These are phyloP conservation scores for Ephydatia muelleri DNA, from an alignment of 37 sponge, comb jelly and placozoan species.

Conservation along the genomic window DNA sequence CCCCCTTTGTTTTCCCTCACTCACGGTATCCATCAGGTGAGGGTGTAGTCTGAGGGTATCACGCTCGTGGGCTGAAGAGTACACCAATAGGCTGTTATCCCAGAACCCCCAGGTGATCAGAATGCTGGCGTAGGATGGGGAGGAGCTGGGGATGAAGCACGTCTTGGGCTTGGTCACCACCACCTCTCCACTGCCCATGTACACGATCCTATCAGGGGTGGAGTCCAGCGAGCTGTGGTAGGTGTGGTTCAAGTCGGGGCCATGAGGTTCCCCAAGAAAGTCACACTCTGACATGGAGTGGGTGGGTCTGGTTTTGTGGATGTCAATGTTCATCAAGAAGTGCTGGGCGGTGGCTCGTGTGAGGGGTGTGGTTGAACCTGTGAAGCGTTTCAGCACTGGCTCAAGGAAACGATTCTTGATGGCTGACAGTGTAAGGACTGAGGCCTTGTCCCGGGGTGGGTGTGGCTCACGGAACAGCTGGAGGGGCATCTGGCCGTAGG, in stretches of 20 bases:
- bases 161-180: slow-evolving; percentile 33
- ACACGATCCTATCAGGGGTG: slow-evolving; percentile 49
- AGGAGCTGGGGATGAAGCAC: slow-evolving; percentile 51
- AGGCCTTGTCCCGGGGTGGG: slow-evolving; percentile 64
- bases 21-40: slow-evolving; percentile 56
- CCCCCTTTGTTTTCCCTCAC: background rate
- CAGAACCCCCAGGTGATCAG: slow-evolving; percentile 66
- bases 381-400: slow-evolving; percentile 31
- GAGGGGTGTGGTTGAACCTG: slow-evolving; percentile 10
- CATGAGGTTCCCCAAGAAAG: slow-evolving; percentile 47
- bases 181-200: slow-evolving; percentile 60
- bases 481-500: slow-evolving; percentile 94
- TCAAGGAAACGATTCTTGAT: slow-evolving; percentile 57
- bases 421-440: slow-evolving; percentile 27
- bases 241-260: slow-evolving; percentile 27
- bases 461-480: slow-evolving; percentile 93
- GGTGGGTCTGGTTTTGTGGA: slow-evolving; percentile 20
- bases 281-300: slow-evolving; percentile 45
- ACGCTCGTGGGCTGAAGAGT: slow-evolving; percentile 30
- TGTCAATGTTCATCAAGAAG: slow-evolving; percentile 39
- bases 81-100: slow-evolving; percentile 69
- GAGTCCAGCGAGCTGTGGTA: background rate
- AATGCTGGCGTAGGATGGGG: slow-evolving; percentile 51
- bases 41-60: slow-evolving; percentile 42
- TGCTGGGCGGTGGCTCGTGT: slow-evolving; percentile 13